These are phyloP conservation scores for Acanthis flammea DNA, from an alignment of 2,797 vertebrate genomes.

Conservation along the genomic window DNA sequence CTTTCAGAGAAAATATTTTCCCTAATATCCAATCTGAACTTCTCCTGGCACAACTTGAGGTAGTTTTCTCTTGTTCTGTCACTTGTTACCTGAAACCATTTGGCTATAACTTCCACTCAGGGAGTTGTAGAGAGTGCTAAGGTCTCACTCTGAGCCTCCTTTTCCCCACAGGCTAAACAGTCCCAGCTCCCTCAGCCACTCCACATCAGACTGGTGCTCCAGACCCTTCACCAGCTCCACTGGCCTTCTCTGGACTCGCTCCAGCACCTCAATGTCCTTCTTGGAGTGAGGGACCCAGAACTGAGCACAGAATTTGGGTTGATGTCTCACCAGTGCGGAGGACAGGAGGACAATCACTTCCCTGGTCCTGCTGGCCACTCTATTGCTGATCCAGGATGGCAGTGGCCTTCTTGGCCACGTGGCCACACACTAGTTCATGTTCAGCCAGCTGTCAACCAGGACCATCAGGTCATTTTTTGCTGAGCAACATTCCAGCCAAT, in stretches of 20 bases:
- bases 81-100: background rate
- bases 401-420: fast-evolving
- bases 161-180: background rate
- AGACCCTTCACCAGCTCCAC: background rate
- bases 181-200: background rate
- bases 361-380: background rate
- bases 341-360: background rate
- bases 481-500: background rate
- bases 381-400: background rate
- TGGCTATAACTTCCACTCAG: background rate
- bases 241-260: fast-evolving
- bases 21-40: background rate
- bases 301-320: background rate
- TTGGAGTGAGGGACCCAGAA: background rate
- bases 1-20: background rate
- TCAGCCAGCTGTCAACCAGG: background rate
- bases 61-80: background rate
- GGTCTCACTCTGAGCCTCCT: background rate
- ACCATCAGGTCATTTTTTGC: background rate
- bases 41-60: background rate
- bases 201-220: background rate
- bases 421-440: background rate
- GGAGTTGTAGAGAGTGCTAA: background rate
- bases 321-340: background rate
- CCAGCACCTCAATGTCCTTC: background rate